A percentile compares a stretch with the other conserved stretches of the same genome.
Evolutionary conservation across 2,113 vertebrate genomes (phyloP).

Genomic region (Callopanchax toddi): DNA sequence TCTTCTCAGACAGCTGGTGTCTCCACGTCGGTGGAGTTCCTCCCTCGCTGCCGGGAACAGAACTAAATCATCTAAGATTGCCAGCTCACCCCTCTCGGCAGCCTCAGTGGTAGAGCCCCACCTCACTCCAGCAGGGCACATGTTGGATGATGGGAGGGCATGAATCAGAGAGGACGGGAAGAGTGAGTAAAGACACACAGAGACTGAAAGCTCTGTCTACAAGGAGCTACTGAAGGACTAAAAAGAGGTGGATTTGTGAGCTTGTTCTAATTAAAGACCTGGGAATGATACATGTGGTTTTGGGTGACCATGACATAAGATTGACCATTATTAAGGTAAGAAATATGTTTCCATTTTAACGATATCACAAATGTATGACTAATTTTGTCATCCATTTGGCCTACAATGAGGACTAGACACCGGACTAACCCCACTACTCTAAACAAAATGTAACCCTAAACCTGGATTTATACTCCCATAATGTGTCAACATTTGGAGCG

Average conservation of each 20-base stretch:
- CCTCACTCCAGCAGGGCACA: constrained; percentile 46
- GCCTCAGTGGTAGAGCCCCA: constrained; percentile 49
- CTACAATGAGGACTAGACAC: not conserved
- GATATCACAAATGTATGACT: no score
- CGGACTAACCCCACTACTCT: not conserved
- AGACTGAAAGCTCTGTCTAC: constrained; percentile 9
- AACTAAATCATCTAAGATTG: constrained; percentile 35
- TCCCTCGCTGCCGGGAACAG: constrained; percentile 54
- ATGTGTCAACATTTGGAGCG: constrained; percentile 28
- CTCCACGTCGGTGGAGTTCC: constrained; percentile 2
- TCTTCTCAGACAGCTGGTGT: constrained; percentile 27
- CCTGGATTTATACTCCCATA: not conserved
- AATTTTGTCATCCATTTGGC: not conserved
- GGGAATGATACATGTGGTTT: constrained; percentile 11
- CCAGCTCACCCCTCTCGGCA: constrained; percentile 57
- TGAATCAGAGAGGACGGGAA: constrained; percentile 44
- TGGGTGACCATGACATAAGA: not conserved
- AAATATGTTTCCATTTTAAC: not conserved
- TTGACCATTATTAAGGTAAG: constrained; percentile 49
- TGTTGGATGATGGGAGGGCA: constrained; percentile 50
- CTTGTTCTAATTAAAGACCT: not conserved
- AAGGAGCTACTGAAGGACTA: not conserved
- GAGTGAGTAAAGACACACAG: constrained; percentile 20
- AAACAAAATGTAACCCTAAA: constrained; percentile 10
- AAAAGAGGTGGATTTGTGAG: not conserved